Base-by-base conservation (phyloP, 1,140 invertebrate species). In the Heterodera carotae region DNA sequence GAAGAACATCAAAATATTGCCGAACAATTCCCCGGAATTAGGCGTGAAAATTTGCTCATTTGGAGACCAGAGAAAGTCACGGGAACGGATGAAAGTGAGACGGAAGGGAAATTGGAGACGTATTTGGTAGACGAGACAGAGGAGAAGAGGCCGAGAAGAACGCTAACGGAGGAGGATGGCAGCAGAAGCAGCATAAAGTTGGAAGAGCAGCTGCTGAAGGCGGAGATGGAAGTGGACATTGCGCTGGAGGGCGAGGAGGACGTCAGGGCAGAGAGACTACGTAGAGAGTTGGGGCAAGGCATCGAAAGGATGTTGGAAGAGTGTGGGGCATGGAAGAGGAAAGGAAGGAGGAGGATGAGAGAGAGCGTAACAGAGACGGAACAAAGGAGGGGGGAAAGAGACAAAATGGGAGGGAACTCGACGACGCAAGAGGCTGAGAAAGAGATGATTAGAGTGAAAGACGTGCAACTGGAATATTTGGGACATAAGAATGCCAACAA, bases 21-120 rank as follows among this genome's bases (percentile, higher is more conserved):
- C 18, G 29, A 76, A n/a, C 43, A 76, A 18, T 69, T 76, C 68
- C 64, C 75, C 6, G 66, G 75, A 27, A 71, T 69, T 76, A 31
- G 66, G 25, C 43, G 75, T 7, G 75, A 68, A 59, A 76, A 69
- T 69, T 15, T 29, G 22, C 64, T 62, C 25, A 74, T 74, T 74
- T 74, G 72, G 72, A 56, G 56, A 34, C 72, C 72, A 29, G 72
- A 74, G 27, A 10, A 72, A 53, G 31, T 29, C 62, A 22, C 7
- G 12, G 33, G 62, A 7, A 66, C 29, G 33, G 62, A 66, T 2
- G 62, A 31, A 34, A 29, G 12, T 3, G 62, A 34, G 8, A 22
- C 1, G 25, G 12, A 31, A 15, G 33, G 4, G 48, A 56, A 56
- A 56, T 56, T 56, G 48, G 48, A 56, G 15, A 56, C 48, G 48